Evolutionary conservation across 1,140 invertebrate genomes (phyloP).

Genomic region (Camponotus pennsylvanicus): DNA sequence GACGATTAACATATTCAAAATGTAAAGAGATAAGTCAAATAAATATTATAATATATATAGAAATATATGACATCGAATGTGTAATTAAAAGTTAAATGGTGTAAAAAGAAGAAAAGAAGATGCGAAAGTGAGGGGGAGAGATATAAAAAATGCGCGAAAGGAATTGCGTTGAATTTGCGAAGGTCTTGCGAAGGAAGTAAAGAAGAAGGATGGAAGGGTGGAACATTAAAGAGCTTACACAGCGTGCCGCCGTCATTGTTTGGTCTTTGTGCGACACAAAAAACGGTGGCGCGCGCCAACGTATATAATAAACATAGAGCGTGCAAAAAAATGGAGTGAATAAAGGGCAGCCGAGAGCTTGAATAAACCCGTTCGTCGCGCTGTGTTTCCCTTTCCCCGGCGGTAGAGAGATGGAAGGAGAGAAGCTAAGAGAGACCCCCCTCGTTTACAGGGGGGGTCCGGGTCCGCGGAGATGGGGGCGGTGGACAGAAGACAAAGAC

Average conservation of each 20-base stretch:
- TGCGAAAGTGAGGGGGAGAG: constrained; percentile 8
- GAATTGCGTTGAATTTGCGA: not conserved
- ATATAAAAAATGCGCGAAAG: constrained; percentile 18
- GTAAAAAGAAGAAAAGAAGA: constrained; percentile 6
- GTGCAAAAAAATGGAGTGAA: constrained; percentile 60
- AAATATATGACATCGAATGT: not conserved
- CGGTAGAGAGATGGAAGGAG: too few species aligned
- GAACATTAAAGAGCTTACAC: constrained; percentile 62
- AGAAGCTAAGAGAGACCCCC: not conserved
- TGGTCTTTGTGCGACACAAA: constrained; percentile 57
- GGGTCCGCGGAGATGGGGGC: constrained; percentile 11
- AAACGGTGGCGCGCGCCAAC: constrained; percentile 75
- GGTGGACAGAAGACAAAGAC: constrained; percentile 43
- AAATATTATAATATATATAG: not conserved
- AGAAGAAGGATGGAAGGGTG: constrained; percentile 29
- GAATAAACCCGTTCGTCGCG: constrained; percentile 76
- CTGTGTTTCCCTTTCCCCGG: constrained; percentile 24
- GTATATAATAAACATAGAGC: constrained; percentile 69
- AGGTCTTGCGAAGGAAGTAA: constrained; percentile 9
- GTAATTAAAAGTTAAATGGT: not conserved
- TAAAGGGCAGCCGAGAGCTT: constrained; percentile 60
- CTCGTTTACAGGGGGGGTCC: not conserved
- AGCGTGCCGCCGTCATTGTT: constrained; percentile 69
- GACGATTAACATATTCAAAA: not conserved
- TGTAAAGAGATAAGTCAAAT: not conserved